Evolutionary conservation across 2,888 invertebrate genomes (phyloP), one percentile per base, ranked within the genome.

Genomic region (Lithodes maja): DNA sequence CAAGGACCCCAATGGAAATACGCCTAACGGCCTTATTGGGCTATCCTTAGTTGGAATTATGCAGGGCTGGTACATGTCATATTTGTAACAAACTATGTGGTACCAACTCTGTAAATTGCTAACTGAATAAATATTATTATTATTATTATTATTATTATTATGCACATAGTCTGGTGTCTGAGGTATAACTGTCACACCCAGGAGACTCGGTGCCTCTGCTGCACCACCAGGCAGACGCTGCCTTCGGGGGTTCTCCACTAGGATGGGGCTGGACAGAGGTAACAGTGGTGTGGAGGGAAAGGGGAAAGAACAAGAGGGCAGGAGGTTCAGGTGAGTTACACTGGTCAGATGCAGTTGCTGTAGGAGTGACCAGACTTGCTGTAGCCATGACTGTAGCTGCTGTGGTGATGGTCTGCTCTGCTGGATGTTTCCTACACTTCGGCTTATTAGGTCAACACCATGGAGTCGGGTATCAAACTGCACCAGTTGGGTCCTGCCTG

Each of bases 401-500:
- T 71, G 71, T n/a, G 5, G 61, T 61, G 61, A 61, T 61, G 61
- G 61, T 5, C 1, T 61, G 61, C 0, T 7, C 61, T 0, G 0
- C 17, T 71, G 71, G 12, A 71, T 17, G 12, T 3, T 12, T 3
- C 5, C 5, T 17, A 71, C 71, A 71, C 71, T 71, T 1, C n/a
- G 3, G 17, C n/a, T 71, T 17, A 71, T 12, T 5, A 71, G 17
- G 17, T 1, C 17, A 71, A 71, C n/a, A n/a, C 15, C 71, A 71
- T 71, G 71, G 3, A n/a, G 17, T n/a, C 3, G 15, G 15, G 17
- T 17, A 71, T 71, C n/a, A 71, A 71, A 71, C 5, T 71, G 2
- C 15, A 71, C 71, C 71, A 71, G n/a, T 17, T 71, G 71, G 15
- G 71, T 71, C 5, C n/a, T 71, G 17, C 71, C 71, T 71, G 71